Evolutionary conservation across 2,113 vertebrate genomes (phyloP), one percentile per base, ranked within the genome.

Genomic region (Serinus canaria): DNA sequence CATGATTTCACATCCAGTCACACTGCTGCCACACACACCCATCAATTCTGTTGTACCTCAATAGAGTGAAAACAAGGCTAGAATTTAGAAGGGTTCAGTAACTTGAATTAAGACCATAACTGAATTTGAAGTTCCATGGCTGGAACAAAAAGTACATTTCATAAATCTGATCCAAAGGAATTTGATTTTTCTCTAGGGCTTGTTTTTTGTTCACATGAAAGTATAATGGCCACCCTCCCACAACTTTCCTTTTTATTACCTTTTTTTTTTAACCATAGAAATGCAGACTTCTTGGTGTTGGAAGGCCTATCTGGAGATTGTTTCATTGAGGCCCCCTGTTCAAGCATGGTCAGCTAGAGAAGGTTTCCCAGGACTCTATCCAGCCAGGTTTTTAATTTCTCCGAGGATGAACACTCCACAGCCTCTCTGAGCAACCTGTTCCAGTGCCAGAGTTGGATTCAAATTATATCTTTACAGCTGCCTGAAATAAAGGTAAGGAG

Each of bases 1-100:
- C 86, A 92, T 92, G 83, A 93, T 90, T 95, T 85, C 55, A 88
- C 68, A 95, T 90, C 81, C 41, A 63, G 92, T 88, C 88, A 90
- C 56, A 66, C 67, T 90, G 84, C 50, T 90, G 68, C 72, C 70
- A 66, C 82, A 91, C 75, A 83, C 43, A 83, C 67, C 84, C 35
- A 74, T 83, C 82, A 83, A 19, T 52, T 59, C 39, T 59, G 39
- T 24, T 83, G 43, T 70, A 90, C 85, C 78, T 83, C 76, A 90
- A 27, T 4, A 69, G 56, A 90, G 11, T 88, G 35, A 85, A 96
- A 93, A 88, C 27, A 77, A 77, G 43, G 39, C 46, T 77, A 77
- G 75, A 87, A 77, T 83, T 92, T 77, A 83, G 39, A 72, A 92
- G 33, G 11, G 25, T 59, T 88, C 63, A 59, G 59, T 66, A 90